phyloP scores from a whole-genome alignment of 2,888 invertebrate species.

The Alloscopus bannaensis region DNA sequence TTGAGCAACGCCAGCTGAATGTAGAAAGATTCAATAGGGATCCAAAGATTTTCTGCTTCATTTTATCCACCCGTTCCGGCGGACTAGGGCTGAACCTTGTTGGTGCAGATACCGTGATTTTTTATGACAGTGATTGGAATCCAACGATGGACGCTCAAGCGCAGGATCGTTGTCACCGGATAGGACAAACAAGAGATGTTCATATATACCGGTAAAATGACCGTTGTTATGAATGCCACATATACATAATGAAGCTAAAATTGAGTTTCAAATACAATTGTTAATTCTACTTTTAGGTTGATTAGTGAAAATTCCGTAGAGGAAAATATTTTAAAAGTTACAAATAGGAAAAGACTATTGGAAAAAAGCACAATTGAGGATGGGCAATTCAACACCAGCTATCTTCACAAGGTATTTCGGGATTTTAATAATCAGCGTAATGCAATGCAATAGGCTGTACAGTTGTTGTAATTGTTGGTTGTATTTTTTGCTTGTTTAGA shows the following conservation, averaged over 20 bases:
- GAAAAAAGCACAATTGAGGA: too few relatives aligned
- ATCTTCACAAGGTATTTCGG: too few relatives aligned
- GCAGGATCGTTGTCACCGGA: constrained; percentile 99
- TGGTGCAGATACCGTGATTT: constrained; percentile 98
- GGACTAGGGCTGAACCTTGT: constrained; percentile 98
- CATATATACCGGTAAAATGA: too few relatives aligned
- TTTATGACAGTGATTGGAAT: constrained; percentile 99
- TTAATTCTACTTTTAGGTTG: constrained; percentile 89
- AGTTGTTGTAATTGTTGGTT: too few relatives aligned
- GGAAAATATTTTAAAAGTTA: constrained; percentile 95
- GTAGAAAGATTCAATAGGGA: constrained; percentile 92
- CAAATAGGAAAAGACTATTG: too few relatives aligned
- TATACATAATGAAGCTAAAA: too few relatives aligned
- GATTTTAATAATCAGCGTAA: too few relatives aligned
- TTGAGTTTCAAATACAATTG: too few relatives aligned
- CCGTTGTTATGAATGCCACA: too few relatives aligned
- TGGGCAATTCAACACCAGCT: background rate
- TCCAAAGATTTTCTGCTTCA: constrained; percentile 93
- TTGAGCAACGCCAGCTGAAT: constrained; percentile 97
- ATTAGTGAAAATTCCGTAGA: constrained; percentile 99
- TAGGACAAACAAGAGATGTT: constrained; percentile 98
- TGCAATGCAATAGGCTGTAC: too few relatives aligned
- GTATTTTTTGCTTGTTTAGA: too few relatives aligned
- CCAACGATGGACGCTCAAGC: constrained; percentile 84
- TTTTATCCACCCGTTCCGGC: constrained; percentile 97